Evolutionary conservation across 2,797 vertebrate genomes (phyloP), one percentile per base, ranked within the genome.

Genomic region (Melanotaenia boesemani): DNA sequence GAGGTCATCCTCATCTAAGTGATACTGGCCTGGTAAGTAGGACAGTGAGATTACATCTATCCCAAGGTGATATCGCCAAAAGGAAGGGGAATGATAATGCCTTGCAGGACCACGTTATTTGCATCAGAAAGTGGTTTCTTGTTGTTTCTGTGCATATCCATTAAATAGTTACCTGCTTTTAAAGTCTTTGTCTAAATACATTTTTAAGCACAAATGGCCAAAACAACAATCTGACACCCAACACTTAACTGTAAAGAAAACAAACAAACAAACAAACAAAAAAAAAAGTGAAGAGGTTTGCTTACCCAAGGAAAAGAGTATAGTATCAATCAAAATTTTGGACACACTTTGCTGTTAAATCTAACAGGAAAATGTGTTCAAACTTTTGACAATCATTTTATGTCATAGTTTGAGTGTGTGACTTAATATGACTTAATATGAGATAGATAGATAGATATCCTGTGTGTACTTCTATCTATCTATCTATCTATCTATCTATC

Each of bases 251-350:
- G 46, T 30, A 37, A 63, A 81, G 72, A 79, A 81, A 87, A 7
- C 34, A 2, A 7, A 36, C 6, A 36, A 10, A 8, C 6, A 8
- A 36, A 36, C 59, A 13, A 41, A 41, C 4, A 44, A 44, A 81
- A 79, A 85, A 84, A 83, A 73, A 82, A 72, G 76, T 83, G n/a
- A n/a, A n/a, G n/a, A n/a, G n/a, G n/a, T n/a, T n/a, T 83, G 48
- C 69, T 24, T 84, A 71, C 79, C 63, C 5, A 3, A 72, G 70
- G 75, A 72, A 88, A 87, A 79, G 15, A 61, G 73, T 32, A 6
- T 6, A n/a, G n/a, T n/a, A n/a, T n/a, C n/a, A n/a, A n/a, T n/a
- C n/a, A n/a, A n/a, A n/a, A n/a, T n/a, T n/a, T 6, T 32, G 30
- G 30, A 32, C 30, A 32, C 30, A 32, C 30, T 32, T 32, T 26